Base-by-base conservation (phyloP, 2,113 vertebrate species). In the Bombycilla garrulus region DNA sequence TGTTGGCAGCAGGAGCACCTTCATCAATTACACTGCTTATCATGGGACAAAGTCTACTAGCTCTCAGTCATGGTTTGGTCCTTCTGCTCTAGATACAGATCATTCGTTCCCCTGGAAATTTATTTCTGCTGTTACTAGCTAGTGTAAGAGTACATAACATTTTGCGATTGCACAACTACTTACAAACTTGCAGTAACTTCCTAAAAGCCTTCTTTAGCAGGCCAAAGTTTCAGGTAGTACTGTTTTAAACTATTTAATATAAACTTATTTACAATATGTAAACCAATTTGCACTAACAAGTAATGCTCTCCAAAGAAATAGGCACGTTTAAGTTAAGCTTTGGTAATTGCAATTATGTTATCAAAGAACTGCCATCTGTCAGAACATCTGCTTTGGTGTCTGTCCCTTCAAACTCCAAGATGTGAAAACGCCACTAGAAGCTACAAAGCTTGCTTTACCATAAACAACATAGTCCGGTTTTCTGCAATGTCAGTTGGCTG, bases 391-490 rank as follows among this genome's bases (percentile, higher is more conserved):
- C 71, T 83, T 87, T 71, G 50, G 45, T 25, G 74, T 66, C 91
- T 77, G 56, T 54, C 65, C 76, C n/a, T 53, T 11, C 23, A 36
- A 40, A 61, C 60, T 87, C 54, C 40, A 62, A 53, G 35, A 58
- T 11, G n/a, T 18, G 23, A 70, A 53, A 86, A 44, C 0, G 1
- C 8, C 38, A 40, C 33, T 38, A 44, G 13, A 12, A 77, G 56
- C 31, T 18, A 35, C 65, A 40, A 85, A 57, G 36, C 57, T 16
- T 50, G 69, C 71, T 97, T 98, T 98, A 99, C 99, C 98, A 97
- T 99, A 66, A 99, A 99, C 66, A 99, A 97, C 99, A 99, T 99
- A 38, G 99, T 99, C 95, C 99, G 98, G 98, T 99, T 99, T 95
- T 99, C 99, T 95, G 98, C 98, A 28, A 99, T 98, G 87, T 99